These are phyloP conservation scores for Spilosoma lubricipeda DNA, from an alignment of 2,888 invertebrate species.

Conservation along the genomic window DNA sequence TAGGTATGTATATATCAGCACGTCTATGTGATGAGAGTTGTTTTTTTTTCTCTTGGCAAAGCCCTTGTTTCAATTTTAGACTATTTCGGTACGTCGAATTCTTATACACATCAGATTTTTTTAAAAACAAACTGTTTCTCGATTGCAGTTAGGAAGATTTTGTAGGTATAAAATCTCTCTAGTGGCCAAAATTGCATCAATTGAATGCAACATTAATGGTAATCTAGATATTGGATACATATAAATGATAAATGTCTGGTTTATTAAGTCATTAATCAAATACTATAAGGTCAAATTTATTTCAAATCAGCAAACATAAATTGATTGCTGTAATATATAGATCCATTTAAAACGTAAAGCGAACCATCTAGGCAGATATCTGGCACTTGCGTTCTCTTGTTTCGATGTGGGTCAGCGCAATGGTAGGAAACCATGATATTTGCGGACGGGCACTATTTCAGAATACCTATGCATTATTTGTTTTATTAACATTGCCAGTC, in stretches of 20 bases:
- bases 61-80: conserved; percentile 69
- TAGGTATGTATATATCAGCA: conserved; percentile 39
- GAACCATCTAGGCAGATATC: conserved; percentile 48
- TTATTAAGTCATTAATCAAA: conserved; percentile 6
- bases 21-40: conserved; percentile 47
- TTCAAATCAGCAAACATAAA: conserved; percentile 15
- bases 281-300: conserved; percentile 11
- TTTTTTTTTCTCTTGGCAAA: conserved; percentile 76
- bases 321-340: conserved; percentile 48
- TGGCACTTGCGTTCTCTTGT: conserved; percentile 63
- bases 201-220: neutral
- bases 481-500: conserved; percentile 12
- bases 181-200: neutral
- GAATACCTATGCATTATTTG: conserved; percentile 15
- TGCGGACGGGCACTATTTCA: conserved; percentile 34
- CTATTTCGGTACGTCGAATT: conserved; percentile 69
- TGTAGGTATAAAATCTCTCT: neutral
- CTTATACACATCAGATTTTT: conserved; percentile 61
- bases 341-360: conserved; percentile 54
- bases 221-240: conserved; percentile 2
- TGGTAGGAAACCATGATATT: conserved; percentile 58
- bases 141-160: conserved; percentile 41
- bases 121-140: conserved; percentile 50
- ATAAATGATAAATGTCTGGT: neutral
- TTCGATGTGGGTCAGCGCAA: conserved; percentile 71